These are phyloP conservation scores for Electrona antarctica DNA, from an alignment of 2,113 vertebrate species.

Conservation along the genomic window DNA sequence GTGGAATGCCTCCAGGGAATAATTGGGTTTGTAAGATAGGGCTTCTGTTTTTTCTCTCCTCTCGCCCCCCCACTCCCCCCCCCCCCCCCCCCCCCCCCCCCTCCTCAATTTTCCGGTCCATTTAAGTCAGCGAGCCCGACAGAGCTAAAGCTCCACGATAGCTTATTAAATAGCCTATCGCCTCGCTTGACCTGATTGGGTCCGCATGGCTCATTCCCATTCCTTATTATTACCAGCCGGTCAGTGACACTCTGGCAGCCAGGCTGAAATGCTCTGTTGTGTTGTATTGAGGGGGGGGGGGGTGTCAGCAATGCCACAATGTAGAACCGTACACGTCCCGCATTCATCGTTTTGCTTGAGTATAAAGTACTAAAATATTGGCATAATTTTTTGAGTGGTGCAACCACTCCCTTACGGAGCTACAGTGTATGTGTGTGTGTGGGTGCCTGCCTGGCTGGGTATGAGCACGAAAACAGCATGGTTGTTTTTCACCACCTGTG, in stretches of 20 bases:
- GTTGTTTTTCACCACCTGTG: no score
- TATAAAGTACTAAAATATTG: no score
- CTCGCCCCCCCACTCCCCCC: no score
- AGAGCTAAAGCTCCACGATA: constrained; percentile 44
- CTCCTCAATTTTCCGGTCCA: constrained; percentile 63
- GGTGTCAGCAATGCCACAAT: no score
- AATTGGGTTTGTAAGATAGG: constrained; percentile 58
- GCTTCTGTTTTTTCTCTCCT: constrained; percentile 52
- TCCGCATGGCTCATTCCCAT: constrained; percentile 16
- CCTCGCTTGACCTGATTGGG: constrained; percentile 46
- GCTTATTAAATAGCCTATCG: constrained; percentile 61
- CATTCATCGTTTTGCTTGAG: no score
- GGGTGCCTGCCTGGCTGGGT: no score
- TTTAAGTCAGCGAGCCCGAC: constrained; percentile 54
- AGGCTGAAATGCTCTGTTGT: background rate
- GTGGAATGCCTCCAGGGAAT: constrained; percentile 50
- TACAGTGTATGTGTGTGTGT: no score
- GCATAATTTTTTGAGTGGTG: no score
- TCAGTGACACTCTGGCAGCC: background rate
- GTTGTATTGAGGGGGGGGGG: constrained; percentile 27
- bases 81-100: constrained; percentile 3
- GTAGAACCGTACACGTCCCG: no score
- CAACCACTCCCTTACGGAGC: no score
- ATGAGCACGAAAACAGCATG: no score
- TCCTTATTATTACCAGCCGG: constrained; percentile 16